A percentile compares a stretch with the other conserved stretches of the same genome.
These are phyloP conservation scores for Antheraea mylitta DNA, from an alignment of 1,140 invertebrate genomes.

Conservation along the genomic window DNA sequence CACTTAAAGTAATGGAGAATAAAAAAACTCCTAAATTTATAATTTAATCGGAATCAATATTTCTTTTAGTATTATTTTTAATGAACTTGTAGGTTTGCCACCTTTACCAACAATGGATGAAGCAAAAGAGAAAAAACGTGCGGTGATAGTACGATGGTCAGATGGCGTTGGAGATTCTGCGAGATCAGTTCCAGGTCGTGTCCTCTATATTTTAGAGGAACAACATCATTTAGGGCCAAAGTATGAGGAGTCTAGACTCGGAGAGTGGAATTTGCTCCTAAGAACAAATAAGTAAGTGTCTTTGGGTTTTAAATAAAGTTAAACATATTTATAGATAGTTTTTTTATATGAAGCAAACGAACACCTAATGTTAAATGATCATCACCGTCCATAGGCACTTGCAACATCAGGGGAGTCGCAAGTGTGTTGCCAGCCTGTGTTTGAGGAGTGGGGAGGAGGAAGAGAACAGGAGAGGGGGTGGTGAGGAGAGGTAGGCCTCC, in stretches of 20 bases:
- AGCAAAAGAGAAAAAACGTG: slow-evolving; percentile 54
- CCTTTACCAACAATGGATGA: slow-evolving; percentile 57
- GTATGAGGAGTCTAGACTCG: slow-evolving; percentile 63
- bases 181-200: slow-evolving; percentile 56
- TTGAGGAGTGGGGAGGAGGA: too few relatives aligned
- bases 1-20: not conserved
- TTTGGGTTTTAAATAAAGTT: not conserved
- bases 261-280: slow-evolving; percentile 60
- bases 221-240: slow-evolving; percentile 67
- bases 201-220: slow-evolving; percentile 62
- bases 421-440: too few relatives aligned
- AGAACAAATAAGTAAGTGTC: slow-evolving; percentile 65
- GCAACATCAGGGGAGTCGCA: too few relatives aligned
- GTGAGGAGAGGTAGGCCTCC: too few relatives aligned
- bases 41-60: not conserved
- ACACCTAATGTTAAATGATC: too few relatives aligned
- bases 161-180: slow-evolving; percentile 65
- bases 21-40: not conserved
- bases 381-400: too few relatives aligned
- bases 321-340: too few relatives aligned
- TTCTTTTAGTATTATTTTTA: not conserved
- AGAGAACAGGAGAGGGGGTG: too few relatives aligned
- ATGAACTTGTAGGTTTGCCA: slow-evolving; percentile 49
- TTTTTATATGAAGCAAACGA: too few relatives aligned
- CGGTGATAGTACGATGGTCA: slow-evolving; percentile 59